Base-by-base conservation (phyloP, 2,797 vertebrate genomes). In the Jordanella pulchra region DNA sequence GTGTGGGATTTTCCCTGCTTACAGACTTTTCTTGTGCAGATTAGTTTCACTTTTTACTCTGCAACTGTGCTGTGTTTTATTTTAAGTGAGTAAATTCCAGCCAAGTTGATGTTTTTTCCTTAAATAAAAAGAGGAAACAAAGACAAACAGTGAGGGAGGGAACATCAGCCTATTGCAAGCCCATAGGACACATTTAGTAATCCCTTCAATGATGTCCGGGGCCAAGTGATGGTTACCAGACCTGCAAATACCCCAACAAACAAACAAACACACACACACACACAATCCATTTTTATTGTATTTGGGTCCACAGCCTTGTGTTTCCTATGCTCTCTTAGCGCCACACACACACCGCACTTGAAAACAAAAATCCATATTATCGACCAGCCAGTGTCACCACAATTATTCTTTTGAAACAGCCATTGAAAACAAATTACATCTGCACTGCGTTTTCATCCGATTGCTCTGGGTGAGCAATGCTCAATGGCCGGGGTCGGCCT, bases 381-480 rank as follows among this genome's bases (percentile, higher is more conserved):
- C 95, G 98, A 99, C 96, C 95, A 86, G 89, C 73, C 95, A 94
- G 95, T 99, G 98, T 99, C 97, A 98, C 98, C 97, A 98, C 98
- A 99, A 99, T 99, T 98, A 98, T 98, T 99, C 98, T 99, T 98
- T 98, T 97, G 97, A 98, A 99, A 98, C 97, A 97, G 97, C 97
- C 98, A 98, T 98, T 98, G 97, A 98, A 98, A 99, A 99, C 97
- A 98, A 99, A 99, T 99, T 98, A 99, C 97, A 98, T 98, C 97
- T 98, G 97, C 98, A 96, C 97, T 97, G 97, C 96, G 96, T 97
- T 97, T 97, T 97, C 96, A 96, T 97, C 97, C 96, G 94, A 97
- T 97, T 93, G 96, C 96, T 96, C 93, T 92, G 94, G 95, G 96
- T 97, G 97, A 97, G 95, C 97, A 96, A 95, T 96, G 97, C 95